Base-by-base conservation (phyloP, 1,140 invertebrate species). In the Periplaneta americana region DNA sequence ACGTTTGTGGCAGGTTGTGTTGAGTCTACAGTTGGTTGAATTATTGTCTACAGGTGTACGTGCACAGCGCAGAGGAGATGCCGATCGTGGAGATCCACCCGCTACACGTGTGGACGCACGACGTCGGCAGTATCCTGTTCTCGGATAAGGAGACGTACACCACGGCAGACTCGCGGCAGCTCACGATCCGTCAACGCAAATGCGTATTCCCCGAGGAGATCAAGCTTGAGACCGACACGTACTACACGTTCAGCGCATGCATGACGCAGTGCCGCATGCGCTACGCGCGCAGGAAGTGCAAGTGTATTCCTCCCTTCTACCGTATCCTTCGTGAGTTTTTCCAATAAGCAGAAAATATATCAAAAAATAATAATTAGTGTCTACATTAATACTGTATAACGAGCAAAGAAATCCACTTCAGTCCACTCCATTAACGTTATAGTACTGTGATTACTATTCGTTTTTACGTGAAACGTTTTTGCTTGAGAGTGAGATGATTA, bases 101-200 rank as follows among this genome's bases (percentile, higher is more conserved):
- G 0, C 93, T 94, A 83, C 92, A 93, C 82, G 88, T 91, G 28
- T 94, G 93, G 93, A 90, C 91, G n/a, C 88, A 87, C n/a, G 88
- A 90, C 77, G 89, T 92, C 22, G 89, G 91, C 35, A 91, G 90
- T 84, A 90, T 94, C 10, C 90, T 90, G 0, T 94, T 94, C 84
- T 92, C 92, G 0, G 91, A 93, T 34, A 94, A 93, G 86, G 91
- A 93, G 84, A 94, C 93, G 2, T 94, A 94, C 84, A 94, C 93
- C 0, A 94, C 93, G 28, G 90, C 91, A 57, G 92, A 94, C 84
- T 92, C 92, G 0, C 88, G 90, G 1, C 93, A 94, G 83, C 86
- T 94, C 17, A 91, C 91, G 3, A 91, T 93, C n/a, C 89, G 89
- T 11, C 93, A 94, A 85, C 86, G 93, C 57, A 91, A 92, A 57